Base-by-base conservation (phyloP, 1,140 invertebrate species). In the Hylaeus anthracinus region DNA sequence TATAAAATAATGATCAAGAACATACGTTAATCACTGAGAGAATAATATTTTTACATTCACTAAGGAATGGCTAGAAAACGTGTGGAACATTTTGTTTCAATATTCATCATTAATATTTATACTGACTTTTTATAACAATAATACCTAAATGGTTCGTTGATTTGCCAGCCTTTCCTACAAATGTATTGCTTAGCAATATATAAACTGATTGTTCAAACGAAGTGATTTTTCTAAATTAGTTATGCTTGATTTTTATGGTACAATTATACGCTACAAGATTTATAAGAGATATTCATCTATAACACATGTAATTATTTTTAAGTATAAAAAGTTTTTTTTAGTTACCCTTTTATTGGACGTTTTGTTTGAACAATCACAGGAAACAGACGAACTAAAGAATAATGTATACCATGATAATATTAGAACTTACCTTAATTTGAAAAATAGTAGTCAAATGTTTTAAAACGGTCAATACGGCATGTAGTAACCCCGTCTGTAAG, bases 391-490 rank as follows among this genome's bases (percentile, higher is more conserved):
- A 48, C 60, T 69, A 71, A 10, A 15, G 67, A 10, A 53, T 26
- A 69, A 53, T 70, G 3, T 71, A 55, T 37, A 53, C 41, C 12
- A 61, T 63, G 48, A 10, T 84, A 45, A 63, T 72, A 63, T 78
- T 82, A 88, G 87, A 88, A 92, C 91, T 91, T 92, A 93, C 92
- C 91, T 92, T 88, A 81, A 86, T 81, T 67, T 86, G 80, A 70
- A 80, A 76, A 87, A 86, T 81, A 83, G 85, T 88, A 82, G 67
- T 82, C 81, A 60, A 79, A 72, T 67, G 51, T 65, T 86, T 88
- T 92, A 92, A 90, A 91, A 90, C 87, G 87, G 91, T 94, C 92
- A 94, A 90, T 94, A 94, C 73, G 93, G 93, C 92, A 93, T 93
- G 81, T 93, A 94, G 86, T 91, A 93, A 55, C 92, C 92, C 79